phyloP scores from a whole-genome alignment of 2,797 vertebrate genomes.

The Spinus olivaceus region DNA sequence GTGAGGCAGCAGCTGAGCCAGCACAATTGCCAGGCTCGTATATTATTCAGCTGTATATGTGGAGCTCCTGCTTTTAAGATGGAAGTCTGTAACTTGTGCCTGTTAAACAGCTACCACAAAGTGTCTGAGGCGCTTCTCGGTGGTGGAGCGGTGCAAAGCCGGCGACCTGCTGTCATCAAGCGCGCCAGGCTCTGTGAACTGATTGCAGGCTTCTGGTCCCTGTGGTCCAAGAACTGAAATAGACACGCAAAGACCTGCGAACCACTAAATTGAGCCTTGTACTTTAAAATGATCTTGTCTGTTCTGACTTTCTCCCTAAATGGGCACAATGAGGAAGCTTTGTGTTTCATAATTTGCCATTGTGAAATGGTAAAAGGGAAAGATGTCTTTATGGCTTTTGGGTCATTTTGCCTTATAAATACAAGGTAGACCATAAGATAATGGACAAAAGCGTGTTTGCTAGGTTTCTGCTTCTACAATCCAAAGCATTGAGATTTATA shows the following conservation, averaged over 20 bases:
- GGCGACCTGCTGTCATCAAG: not conserved
- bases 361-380: not conserved
- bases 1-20: not conserved
- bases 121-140: not conserved
- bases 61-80: not conserved
- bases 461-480: not conserved
- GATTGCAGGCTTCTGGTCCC: not conserved
- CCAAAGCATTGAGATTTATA: not conserved
- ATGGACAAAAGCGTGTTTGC: not conserved
- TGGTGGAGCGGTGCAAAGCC: accelerated
- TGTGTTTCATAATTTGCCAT: not conserved
- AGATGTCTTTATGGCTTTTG: not conserved
- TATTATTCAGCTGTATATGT: not conserved
- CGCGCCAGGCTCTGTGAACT: accelerated
- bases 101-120: not conserved
- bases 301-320: not conserved
- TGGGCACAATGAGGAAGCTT: not conserved
- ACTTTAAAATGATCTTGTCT: not conserved
- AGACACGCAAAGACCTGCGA: not conserved
- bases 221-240: not conserved
- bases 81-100: not conserved
- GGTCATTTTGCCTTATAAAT: not conserved
- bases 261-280: not conserved
- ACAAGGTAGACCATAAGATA: not conserved
- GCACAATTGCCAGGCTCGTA: not conserved